Conservation (phyloP, 2,888 invertebrate genomes). For the Nomada ferruginata region DNA sequence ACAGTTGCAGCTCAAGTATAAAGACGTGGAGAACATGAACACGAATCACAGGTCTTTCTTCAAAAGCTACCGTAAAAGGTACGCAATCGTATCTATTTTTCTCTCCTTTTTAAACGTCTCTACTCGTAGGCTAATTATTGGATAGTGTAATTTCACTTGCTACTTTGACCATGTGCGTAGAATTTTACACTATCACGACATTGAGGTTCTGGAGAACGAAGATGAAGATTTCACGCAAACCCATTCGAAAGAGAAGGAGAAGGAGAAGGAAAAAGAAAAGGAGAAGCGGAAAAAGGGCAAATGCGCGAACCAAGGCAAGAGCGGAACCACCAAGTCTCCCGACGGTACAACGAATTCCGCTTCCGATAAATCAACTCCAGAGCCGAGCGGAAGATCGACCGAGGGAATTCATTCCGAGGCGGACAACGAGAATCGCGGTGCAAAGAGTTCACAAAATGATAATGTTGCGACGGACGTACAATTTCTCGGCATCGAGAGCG, state of each 20-base stretch:
- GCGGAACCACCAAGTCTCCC: slow-evolving; percentile 75
- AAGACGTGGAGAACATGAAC: slow-evolving; percentile 83
- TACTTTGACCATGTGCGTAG: slow-evolving; percentile 83
- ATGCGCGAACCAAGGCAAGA: slow-evolving; percentile 47
- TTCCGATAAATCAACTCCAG: slow-evolving; percentile 77
- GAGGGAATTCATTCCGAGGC: slow-evolving; percentile 70
- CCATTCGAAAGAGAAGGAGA: slow-evolving; percentile 75
- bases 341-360: slow-evolving; percentile 73
- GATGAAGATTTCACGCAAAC: slow-evolving; percentile 82
- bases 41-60: slow-evolving; percentile 86
- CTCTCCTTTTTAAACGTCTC: too few species aligned
- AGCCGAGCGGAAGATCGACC: slow-evolving; percentile 69
- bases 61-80: slow-evolving; percentile 88
- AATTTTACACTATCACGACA: slow-evolving; percentile 90
- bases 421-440: slow-evolving; percentile 65
- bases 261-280: slow-evolving; percentile 80
- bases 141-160: background rate
- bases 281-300: slow-evolving; percentile 70
- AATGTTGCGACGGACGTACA: slow-evolving; percentile 67
- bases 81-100: background rate
- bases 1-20: slow-evolving; percentile 88
- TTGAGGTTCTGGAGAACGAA: slow-evolving; percentile 87
- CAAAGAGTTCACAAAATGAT: slow-evolving; percentile 63
- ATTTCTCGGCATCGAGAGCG: slow-evolving; percentile 77
- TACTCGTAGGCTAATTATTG: background rate